A percentile compares a stretch with the other conserved stretches of the same genome.
Conservation (phyloP, 2,797 vertebrate genomes). For the Fistularia tabacaria region DNA sequence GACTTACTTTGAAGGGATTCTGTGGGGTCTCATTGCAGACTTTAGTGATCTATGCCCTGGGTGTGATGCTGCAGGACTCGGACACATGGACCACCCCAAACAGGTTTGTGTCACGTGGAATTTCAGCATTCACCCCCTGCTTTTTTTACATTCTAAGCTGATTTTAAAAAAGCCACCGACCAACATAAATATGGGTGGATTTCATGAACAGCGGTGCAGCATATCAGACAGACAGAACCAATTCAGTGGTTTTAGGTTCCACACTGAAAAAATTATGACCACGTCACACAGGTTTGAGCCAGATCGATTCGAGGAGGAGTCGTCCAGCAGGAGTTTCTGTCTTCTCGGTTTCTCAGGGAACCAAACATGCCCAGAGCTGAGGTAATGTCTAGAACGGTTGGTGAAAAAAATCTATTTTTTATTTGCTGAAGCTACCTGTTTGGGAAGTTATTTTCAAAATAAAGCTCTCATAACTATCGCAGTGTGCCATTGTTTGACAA, state of each 20-base stretch:
- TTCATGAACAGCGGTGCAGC: neutral
- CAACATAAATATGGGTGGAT: too few relatives aligned
- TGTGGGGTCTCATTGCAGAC: constrained; percentile 74
- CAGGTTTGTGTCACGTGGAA: constrained; percentile 68
- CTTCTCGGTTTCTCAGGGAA: constrained; percentile 90
- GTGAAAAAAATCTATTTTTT: too few relatives aligned
- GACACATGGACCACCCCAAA: constrained; percentile 86
- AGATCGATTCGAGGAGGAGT: constrained; percentile 87
- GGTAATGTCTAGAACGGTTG: constrained; percentile 64
- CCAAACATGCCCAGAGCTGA: constrained; percentile 90
- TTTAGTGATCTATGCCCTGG: constrained; percentile 91
- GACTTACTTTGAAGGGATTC: too few relatives aligned
- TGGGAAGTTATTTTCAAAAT: too few relatives aligned
- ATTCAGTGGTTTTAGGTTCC: too few relatives aligned
- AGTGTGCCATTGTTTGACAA: too few relatives aligned
- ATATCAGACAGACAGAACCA: too few relatives aligned
- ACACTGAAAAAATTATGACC: neutral
- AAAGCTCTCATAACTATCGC: too few relatives aligned
- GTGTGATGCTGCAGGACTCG: constrained; percentile 89
- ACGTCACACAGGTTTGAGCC: constrained; percentile 83
- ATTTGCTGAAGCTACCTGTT: too few relatives aligned
- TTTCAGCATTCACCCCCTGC: neutral
- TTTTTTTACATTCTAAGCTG: too few relatives aligned
- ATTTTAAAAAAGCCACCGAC: too few relatives aligned
- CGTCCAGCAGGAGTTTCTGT: constrained; percentile 81